phyloP scores from a whole-genome alignment of 2,113 vertebrate genomes.

The Cheirogaleus medius region DNA sequence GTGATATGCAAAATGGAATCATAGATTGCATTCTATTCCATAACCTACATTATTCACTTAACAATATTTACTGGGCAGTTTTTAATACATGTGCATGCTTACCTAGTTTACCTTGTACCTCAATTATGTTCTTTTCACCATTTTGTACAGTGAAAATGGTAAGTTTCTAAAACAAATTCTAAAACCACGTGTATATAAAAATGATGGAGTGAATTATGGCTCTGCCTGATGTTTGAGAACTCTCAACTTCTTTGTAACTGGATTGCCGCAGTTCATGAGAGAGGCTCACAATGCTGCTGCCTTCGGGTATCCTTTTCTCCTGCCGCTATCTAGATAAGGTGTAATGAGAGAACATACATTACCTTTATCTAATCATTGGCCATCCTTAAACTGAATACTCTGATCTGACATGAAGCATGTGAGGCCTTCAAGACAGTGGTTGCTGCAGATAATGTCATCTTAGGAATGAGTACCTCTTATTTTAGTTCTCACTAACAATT shows the following conservation, averaged over 20 bases:
- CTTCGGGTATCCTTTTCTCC: neutral
- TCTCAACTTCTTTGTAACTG: neutral
- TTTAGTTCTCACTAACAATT: neutral
- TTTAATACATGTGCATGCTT: neutral
- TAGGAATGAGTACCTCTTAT: neutral
- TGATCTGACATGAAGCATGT: neutral
- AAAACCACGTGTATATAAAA: neutral
- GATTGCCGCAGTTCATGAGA: neutral
- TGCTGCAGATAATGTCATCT: neutral
- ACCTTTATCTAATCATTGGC: neutral
- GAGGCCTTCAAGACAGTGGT: neutral
- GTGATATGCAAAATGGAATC: neutral
- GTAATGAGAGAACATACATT: neutral
- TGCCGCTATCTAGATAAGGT: neutral
- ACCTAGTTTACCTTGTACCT: neutral
- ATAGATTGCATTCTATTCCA: neutral
- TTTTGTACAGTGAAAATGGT: neutral
- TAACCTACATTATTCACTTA: neutral
- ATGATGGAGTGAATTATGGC: neutral
- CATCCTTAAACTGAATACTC: conserved; percentile 12
- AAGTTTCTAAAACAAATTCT: conserved; percentile 8
- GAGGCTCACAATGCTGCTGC: neutral
- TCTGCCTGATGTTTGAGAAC: neutral
- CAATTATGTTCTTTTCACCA: neutral
- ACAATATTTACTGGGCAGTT: neutral